phyloP scores from a whole-genome alignment of 1,140 invertebrate genomes.

The Gyrodactylus bullatarudis region DNA sequence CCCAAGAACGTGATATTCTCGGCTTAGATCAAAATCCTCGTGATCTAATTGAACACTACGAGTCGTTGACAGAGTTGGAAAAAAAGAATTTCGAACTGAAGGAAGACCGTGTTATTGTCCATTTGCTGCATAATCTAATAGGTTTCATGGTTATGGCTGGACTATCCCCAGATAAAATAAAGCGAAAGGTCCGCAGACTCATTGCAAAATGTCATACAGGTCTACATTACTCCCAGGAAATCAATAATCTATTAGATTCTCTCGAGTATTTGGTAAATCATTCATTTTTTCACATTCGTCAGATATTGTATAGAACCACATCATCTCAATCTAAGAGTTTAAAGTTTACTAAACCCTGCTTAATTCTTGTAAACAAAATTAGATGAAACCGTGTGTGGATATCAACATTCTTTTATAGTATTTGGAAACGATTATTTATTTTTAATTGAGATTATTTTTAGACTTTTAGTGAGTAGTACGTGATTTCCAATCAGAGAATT shows the following conservation, averaged over 20 bases:
- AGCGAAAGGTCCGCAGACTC: conserved; percentile 53
- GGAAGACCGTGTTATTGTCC: conserved; percentile 70
- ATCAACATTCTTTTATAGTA: too few relatives aligned
- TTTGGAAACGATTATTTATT: too few relatives aligned
- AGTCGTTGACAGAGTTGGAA: conserved; percentile 59
- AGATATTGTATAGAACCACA: background rate
- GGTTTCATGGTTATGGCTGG: conserved; percentile 76
- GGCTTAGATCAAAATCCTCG: conserved; percentile 88
- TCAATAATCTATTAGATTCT: conserved; percentile 75
- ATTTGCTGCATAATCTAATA: conserved; percentile 78
- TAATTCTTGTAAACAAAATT: too few relatives aligned
- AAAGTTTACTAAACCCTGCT: too few relatives aligned
- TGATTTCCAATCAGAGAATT: too few relatives aligned
- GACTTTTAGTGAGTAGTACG: too few relatives aligned
- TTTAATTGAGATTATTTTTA: too few relatives aligned
- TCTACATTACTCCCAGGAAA: conserved; percentile 71
- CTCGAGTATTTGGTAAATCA: conserved; percentile 52
- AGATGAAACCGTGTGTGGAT: too few relatives aligned
- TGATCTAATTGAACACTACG: conserved; percentile 29
- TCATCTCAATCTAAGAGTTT: too few relatives aligned
- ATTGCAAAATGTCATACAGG: conserved; percentile 93
- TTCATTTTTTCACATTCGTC: background rate
- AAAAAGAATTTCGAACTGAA: conserved; percentile 77
- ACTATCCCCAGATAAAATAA: conserved; percentile 46
- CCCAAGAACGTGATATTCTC: conserved; percentile 87